Conservation (phyloP, 2,113 vertebrate species). For the Pachypanchax playfairii region DNA sequence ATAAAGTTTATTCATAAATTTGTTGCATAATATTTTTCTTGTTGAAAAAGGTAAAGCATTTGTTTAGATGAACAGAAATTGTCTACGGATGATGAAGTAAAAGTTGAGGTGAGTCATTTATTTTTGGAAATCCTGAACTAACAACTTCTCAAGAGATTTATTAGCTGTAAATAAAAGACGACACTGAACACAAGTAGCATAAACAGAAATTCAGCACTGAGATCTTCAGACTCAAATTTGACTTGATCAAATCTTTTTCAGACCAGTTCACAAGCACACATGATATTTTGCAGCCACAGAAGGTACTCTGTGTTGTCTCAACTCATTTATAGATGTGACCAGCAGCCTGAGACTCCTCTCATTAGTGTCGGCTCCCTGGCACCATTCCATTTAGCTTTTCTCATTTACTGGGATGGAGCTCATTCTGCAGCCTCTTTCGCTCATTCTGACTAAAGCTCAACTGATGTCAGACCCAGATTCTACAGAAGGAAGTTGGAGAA, state of each 20-base stretch:
- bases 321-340: constrained; percentile 22
- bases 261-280: background rate
- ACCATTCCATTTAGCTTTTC: constrained; percentile 42
- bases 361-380: constrained; percentile 39
- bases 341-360: constrained; percentile 18
- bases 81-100: too few relatives aligned
- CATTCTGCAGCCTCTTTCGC: constrained; percentile 13
- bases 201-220: background rate
- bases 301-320: background rate
- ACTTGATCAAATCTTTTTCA: background rate
- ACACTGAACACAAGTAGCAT: background rate
- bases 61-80: too few relatives aligned
- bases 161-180: too few relatives aligned
- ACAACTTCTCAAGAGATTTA: too few relatives aligned
- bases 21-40: too few relatives aligned
- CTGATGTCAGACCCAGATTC: constrained; percentile 21
- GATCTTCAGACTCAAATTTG: background rate
- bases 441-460: constrained; percentile 16
- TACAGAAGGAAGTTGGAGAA: background rate
- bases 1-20: too few relatives aligned
- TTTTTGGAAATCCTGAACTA: too few relatives aligned
- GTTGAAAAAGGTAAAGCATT: too few relatives aligned
- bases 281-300: background rate
- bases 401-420: constrained; percentile 45
- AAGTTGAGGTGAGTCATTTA: too few relatives aligned